Percentiles rank a stretch among this genome's conserved stretches.
Conservation (phyloP, 2,113 vertebrate genomes). For the Urocynchramus pylzowi region DNA sequence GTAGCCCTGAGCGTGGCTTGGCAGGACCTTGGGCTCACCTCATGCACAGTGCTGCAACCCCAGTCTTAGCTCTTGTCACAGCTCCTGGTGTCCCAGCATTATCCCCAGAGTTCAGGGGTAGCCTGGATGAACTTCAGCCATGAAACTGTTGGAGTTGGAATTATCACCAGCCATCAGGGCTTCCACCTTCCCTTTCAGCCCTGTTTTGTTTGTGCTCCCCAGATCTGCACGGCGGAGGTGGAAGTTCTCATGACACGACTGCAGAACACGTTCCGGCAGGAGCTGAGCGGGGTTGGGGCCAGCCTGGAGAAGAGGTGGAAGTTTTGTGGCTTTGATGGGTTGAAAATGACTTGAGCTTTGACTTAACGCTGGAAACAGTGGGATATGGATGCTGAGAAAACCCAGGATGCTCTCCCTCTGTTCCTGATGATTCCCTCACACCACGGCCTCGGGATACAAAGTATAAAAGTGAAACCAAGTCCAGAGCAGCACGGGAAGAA, state of each 20-base stretch:
- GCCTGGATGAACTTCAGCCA: neutral
- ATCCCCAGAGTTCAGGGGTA: neutral
- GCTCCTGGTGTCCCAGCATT: neutral
- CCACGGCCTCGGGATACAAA: neutral
- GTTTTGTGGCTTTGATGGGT: conserved; percentile 92
- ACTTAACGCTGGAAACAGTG: neutral
- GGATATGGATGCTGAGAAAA: neutral
- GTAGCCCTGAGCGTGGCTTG: neutral
- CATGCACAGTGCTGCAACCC: neutral
- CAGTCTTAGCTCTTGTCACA: neutral
- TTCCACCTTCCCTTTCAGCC: accelerated
- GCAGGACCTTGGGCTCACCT: neutral
- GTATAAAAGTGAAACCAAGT: conserved; percentile 23
- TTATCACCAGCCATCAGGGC: neutral
- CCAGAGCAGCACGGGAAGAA: conserved; percentile 41
- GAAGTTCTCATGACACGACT: conserved; percentile 88
- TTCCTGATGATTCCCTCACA: neutral
- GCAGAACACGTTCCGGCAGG: conserved; percentile 91
- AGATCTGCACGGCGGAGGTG: conserved; percentile 89
- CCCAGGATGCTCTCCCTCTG: neutral
- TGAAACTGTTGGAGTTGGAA: neutral
- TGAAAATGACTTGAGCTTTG: conserved; percentile 83
- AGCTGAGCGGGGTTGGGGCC: conserved; percentile 91
- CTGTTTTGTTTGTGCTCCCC: neutral
- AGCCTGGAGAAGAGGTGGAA: conserved; percentile 97